phyloP scores from a whole-genome alignment of 1,140 invertebrate species.

The Neuroterus valhalla region DNA sequence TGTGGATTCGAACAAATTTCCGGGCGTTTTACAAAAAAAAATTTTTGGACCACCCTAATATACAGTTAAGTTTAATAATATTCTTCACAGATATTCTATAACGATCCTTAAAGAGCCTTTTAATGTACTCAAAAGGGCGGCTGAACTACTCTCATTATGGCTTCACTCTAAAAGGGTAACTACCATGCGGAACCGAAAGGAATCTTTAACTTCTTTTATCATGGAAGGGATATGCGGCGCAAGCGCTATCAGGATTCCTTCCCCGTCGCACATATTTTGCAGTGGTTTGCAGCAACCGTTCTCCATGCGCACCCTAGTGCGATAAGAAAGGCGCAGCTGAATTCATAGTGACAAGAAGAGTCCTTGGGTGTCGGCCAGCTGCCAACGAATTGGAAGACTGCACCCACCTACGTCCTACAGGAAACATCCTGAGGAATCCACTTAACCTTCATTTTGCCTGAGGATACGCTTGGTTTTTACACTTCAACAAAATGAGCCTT shows the following conservation, averaged over 20 bases:
- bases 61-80: no score
- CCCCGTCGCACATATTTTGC: not conserved
- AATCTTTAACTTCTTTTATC: conserved; percentile 39
- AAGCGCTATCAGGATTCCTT: conserved; percentile 29
- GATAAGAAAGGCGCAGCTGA: conserved; percentile 17
- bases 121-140: not conserved
- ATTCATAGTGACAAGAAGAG: not conserved
- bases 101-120: no score
- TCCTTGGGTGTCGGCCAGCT: conserved; percentile 24
- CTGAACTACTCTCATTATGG: conserved; percentile 12
- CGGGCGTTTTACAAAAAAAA: no score
- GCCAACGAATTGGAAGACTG: conserved; percentile 7
- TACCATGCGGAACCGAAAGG: conserved; percentile 37
- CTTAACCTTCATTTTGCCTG: not conserved
- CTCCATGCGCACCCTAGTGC: conserved; percentile 5
- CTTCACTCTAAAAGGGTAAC: conserved; percentile 15
- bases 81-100: no score
- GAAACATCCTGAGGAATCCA: not conserved
- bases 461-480: not conserved
- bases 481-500: conserved; percentile 53
- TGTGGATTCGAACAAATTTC: no score
- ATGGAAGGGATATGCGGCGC: conserved; percentile 33
- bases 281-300: not conserved
- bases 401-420: not conserved
- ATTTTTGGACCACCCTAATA: no score